phyloP scores from a whole-genome alignment of 2,797 vertebrate species.

The Melanotaenia parkinsoni region DNA sequence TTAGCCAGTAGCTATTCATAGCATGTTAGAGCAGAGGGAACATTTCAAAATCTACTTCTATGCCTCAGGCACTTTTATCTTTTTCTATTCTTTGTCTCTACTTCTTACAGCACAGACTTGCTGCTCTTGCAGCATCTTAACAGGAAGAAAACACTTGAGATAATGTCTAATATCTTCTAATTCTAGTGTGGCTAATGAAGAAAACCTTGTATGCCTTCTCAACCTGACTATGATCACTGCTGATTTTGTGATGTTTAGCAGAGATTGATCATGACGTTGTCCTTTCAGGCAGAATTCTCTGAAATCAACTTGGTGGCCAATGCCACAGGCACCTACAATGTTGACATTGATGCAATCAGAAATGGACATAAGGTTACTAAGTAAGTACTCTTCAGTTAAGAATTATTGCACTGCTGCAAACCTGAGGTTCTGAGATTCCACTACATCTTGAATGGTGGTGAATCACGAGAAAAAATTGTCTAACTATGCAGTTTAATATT shows the following conservation, averaged over 20 bases:
- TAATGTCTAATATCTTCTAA: constrained; percentile 14
- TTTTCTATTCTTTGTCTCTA: constrained; percentile 39
- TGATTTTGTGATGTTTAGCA: background rate
- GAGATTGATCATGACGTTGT: constrained; percentile 25
- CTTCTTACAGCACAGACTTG: constrained; percentile 7
- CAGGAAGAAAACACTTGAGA: constrained; percentile 19
- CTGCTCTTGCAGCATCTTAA: constrained; percentile 26
- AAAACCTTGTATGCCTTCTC: background rate
- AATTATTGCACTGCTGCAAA: constrained; percentile 1
- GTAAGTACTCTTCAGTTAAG: constrained; percentile 72
- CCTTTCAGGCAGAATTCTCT: constrained; percentile 88
- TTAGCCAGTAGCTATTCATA: constrained; percentile 8
- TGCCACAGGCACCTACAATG: constrained; percentile 86
- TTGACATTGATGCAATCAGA: constrained; percentile 88
- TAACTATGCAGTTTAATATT: constrained; percentile 36
- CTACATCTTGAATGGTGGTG: background rate
- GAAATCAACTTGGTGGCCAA: constrained; percentile 91
- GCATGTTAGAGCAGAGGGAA: constrained; percentile 13
- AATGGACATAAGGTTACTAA: constrained; percentile 88
- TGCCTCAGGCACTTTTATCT: constrained; percentile 29
- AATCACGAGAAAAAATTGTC: constrained; percentile 5
- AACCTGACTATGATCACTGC: background rate
- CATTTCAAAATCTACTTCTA: constrained; percentile 15
- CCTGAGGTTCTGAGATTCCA: background rate
- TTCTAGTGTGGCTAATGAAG: background rate